Conservation (phyloP, 2,888 invertebrate species). For the Apocheima hispidaria region DNA sequence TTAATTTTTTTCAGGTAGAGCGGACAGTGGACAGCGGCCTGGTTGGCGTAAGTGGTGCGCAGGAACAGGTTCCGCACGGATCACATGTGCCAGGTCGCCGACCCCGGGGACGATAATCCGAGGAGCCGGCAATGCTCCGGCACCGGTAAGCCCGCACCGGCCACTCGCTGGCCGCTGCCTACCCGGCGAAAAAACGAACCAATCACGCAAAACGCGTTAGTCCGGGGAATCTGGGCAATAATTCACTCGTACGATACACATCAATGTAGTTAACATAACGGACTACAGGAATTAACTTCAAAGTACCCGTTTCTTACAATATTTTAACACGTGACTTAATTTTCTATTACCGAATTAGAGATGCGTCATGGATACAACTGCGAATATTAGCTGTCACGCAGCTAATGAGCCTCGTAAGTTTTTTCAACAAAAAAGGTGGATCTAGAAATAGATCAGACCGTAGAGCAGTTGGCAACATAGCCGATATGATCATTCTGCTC, state of each 20-base stretch:
- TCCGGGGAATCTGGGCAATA: conserved; percentile 22
- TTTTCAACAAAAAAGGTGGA: conserved; percentile 18
- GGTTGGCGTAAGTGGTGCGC: conserved; percentile 69
- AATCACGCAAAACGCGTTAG: conserved; percentile 32
- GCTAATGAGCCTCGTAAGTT: conserved; percentile 29
- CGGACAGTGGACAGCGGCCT: conserved; percentile 58
- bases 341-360: conserved; percentile 16
- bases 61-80: conserved; percentile 79
- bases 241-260: conserved; percentile 20
- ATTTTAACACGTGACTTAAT: conserved; percentile 9
- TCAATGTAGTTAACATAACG: conserved; percentile 16
- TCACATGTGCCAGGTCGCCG: conserved; percentile 79
- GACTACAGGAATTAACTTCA: not conserved
- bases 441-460: conserved; percentile 23
- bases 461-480: conserved; percentile 65
- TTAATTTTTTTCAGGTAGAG: conserved; percentile 54
- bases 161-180: conserved; percentile 28
- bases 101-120: conserved; percentile 74
- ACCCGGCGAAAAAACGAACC: conserved; percentile 32
- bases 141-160: conserved; percentile 40
- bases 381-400: conserved; percentile 25
- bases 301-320: not conserved
- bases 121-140: conserved; percentile 53
- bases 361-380: conserved; percentile 23
- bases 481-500: conserved; percentile 65